These are phyloP conservation scores for Cheilosia soror DNA, from an alignment of 2,888 invertebrate species.

Conservation along the genomic window DNA sequence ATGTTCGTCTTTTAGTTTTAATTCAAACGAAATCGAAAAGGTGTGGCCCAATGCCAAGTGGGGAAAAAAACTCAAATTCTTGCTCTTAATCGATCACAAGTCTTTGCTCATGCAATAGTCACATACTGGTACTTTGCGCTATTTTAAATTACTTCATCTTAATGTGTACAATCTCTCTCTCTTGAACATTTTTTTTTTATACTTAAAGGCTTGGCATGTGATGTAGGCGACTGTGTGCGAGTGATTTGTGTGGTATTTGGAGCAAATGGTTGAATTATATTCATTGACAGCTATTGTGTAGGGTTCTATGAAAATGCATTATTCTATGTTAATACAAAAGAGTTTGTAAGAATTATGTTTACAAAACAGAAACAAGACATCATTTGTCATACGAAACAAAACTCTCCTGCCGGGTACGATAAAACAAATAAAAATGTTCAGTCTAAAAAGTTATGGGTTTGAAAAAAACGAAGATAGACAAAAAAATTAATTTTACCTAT, in stretches of 20 bases:
- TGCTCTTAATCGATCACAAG: slow-evolving; percentile 43
- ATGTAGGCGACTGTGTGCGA: slow-evolving; percentile 37
- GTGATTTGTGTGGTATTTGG: slow-evolving; percentile 58
- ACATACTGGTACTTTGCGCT: slow-evolving; percentile 24
- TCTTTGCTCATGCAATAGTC: slow-evolving; percentile 20
- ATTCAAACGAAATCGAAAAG: slow-evolving; percentile 14
- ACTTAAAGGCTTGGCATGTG: slow-evolving; percentile 20
- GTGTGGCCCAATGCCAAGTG: slow-evolving; percentile 57
- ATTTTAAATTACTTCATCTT: slow-evolving; percentile 44
- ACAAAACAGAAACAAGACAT: not conserved
- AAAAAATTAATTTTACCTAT: not conserved
- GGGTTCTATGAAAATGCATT: not conserved
- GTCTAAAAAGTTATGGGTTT: not conserved
- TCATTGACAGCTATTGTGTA: not conserved
- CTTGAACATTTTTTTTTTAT: slow-evolving; percentile 20
- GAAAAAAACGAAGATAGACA: not conserved
- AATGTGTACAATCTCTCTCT: slow-evolving; percentile 42
- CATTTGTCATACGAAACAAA: not conserved
- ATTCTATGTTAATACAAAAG: slow-evolving; percentile 16
- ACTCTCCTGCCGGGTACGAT: not conserved
- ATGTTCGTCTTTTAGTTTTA: slow-evolving; percentile 1
- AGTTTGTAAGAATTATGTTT: no score
- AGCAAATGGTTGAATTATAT: slow-evolving; percentile 36
- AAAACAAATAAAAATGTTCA: slow-evolving; percentile 4
- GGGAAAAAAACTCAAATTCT: slow-evolving; percentile 50